phyloP scores from a whole-genome alignment of 2,888 invertebrate species.

The Clistopyga incitator region DNA sequence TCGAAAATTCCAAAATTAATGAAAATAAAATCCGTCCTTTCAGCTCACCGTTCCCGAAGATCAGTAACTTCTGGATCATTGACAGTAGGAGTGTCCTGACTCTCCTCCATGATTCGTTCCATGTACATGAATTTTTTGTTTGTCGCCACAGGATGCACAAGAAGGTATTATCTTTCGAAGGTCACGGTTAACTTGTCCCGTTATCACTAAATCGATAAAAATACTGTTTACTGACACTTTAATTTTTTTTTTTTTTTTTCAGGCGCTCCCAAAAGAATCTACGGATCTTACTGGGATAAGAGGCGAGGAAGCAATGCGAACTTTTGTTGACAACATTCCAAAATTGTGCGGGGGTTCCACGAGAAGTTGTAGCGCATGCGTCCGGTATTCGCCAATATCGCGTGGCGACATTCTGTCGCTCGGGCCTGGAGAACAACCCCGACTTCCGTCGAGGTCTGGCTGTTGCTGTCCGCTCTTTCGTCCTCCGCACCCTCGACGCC shows the following conservation, averaged over 20 bases:
- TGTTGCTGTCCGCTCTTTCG: slow-evolving; percentile 48
- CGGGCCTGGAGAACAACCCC: slow-evolving; percentile 56
- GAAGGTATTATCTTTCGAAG: background rate
- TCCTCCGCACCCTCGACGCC: slow-evolving; percentile 40
- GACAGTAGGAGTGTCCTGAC: slow-evolving; percentile 12
- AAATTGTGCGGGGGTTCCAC: slow-evolving; percentile 72
- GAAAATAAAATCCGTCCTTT: background rate
- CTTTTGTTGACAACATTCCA: slow-evolving; percentile 79
- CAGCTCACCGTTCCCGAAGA: slow-evolving; percentile 54
- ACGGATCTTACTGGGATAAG: slow-evolving; percentile 54
- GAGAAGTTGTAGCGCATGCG: slow-evolving; percentile 63
- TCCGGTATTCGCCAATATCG: slow-evolving; percentile 76
- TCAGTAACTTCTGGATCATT: slow-evolving; percentile 29
- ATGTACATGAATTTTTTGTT: slow-evolving; percentile 5
- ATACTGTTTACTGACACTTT: background rate
- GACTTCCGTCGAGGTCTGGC: slow-evolving; percentile 27
- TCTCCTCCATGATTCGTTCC: slow-evolving; percentile 57
- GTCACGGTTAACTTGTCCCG: background rate
- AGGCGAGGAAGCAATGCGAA: slow-evolving; percentile 56
- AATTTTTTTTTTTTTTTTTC: background rate
- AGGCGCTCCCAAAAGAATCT: slow-evolving; percentile 5
- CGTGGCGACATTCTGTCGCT: slow-evolving; percentile 77
- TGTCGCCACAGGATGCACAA: background rate
- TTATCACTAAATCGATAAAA: slow-evolving; percentile 11
- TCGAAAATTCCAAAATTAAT: background rate